Evolutionary conservation across 2,797 vertebrate genomes (phyloP), one percentile per base, ranked within the genome.

Genomic region (Mus spretus): DNA sequence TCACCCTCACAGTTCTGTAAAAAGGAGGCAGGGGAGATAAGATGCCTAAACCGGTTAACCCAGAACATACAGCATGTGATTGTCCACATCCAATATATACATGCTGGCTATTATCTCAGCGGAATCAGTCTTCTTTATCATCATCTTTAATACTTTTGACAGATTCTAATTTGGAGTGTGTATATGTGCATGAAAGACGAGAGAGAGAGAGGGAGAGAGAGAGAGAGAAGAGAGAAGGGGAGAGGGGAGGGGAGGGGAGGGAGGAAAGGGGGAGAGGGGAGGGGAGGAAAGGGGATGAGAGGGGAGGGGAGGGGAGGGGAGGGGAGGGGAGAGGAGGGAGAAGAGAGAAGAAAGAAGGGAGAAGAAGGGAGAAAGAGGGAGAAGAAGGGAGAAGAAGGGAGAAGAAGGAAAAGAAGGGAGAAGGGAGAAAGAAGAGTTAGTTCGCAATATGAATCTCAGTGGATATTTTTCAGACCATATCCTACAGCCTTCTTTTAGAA

Each of bases 401-500:
- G 44, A 5, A 5, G 44, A 44, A 5, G 44, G 5, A 44, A 44
- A 5, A 5, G 44, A 44, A 40, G 37, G 37, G 3, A 5, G 44
- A 5, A 44, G 44, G 44, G 44, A 72, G 15, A 37, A 12, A 14
- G 44, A 44, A 5, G 44, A 65, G 12, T 14, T 14, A 44, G 22
- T 31, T 47, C 31, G 63, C 9, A 65, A 20, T 8, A 6, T 6
- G n/a, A 63, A 7, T 47, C 17, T 44, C 14, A 34, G 22, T 74
- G 7, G 74, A 28, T 83, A 28, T 40, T 57, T 96, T 97, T 96
- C 89, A 84, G 65, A 95, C 50, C 83, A 22, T n/a, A 81, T 47
- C 15, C 65, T 90, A 10, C 10, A 40, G 9, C 20, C 10, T 78
- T 93, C n/a, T 37, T 90, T 72, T 50, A 74, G n/a, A 26, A 70